Base-by-base conservation (phyloP, 1,140 invertebrate species). In the Plectrocnemia conspersa region DNA sequence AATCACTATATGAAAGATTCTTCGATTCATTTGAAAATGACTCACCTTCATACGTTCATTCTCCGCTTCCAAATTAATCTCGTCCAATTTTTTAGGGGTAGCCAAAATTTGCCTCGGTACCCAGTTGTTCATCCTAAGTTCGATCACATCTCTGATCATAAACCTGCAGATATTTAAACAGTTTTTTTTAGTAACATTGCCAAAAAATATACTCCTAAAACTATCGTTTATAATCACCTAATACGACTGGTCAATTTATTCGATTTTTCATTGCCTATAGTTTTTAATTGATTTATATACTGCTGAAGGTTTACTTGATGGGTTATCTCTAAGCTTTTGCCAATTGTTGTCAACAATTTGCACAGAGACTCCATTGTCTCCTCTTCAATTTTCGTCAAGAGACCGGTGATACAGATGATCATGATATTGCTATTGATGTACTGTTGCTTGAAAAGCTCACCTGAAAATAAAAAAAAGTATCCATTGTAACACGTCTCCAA, bases 61-160 rank as follows among this genome's bases (percentile, higher is more conserved):
- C 59, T 91, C 85, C 4, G 87, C 87, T 67, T 97, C 92, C 63
- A 86, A 84, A 61, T 92, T 85, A 57, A 97, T 93, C 73, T 96
- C 85, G 54, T 91, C 90, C 71, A 97, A 93, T 22, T 89, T 96
- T 68, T 95, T 96, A 1, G 94, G 93, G 64, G 88, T 89, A 19
- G 82, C 83, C 54, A 94, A 89, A 33, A 71, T 68, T 59, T 91
- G 80, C 40, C 93, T 79, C 2, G 89, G 86, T 24, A 92, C 78
- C 94, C 94, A 98, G 55, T 84, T 85, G 64, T 82, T 84, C 63
- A 80, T 74, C 38, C 89, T 80, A 48, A 97, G 75, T 65, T 97
- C 93, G 53, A 96, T 88, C 0, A 96, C 88, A 77, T 98, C 94
- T 79, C 94, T 88, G 11, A 97, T 73, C 89, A 95, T 94, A 68